These are phyloP conservation scores for Brachionus plicatilis DNA, from an alignment of 1,140 invertebrate genomes.

Conservation along the genomic window DNA sequence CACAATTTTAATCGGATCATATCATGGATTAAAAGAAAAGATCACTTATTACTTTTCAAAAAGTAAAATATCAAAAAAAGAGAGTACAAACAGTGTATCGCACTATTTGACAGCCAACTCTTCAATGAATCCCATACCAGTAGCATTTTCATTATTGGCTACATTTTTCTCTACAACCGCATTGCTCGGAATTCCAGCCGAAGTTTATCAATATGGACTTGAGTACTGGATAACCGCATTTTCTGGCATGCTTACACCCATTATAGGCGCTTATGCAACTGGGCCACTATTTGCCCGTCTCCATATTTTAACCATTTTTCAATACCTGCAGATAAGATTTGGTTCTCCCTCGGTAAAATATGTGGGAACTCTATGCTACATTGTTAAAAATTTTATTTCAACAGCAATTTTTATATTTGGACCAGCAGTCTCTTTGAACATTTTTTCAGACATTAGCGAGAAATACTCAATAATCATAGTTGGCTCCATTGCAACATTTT, in stretches of 20 bases:
- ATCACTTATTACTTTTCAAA: neutral
- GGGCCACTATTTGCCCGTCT: neutral
- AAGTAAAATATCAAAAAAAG: neutral
- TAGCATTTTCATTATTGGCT: constrained; percentile 79
- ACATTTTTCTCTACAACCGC: constrained; percentile 91
- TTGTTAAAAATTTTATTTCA: constrained; percentile 65
- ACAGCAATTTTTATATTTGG: constrained; percentile 87
- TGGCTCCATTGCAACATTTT: constrained; percentile 67
- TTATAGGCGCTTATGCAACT: neutral
- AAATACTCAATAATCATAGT: constrained; percentile 71
- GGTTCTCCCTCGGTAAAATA: constrained; percentile 40
- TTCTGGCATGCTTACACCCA: neutral
- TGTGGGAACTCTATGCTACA: constrained; percentile 45
- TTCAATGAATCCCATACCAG: constrained; percentile 62
- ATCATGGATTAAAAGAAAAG: neutral
- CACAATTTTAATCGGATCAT: constrained; percentile 15
- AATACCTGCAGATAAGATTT: neutral
- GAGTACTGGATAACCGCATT: constrained; percentile 63
- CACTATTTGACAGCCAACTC: constrained; percentile 30
- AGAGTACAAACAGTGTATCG: neutral
- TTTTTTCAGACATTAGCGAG: constrained; percentile 73
- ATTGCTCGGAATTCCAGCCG: constrained; percentile 64
- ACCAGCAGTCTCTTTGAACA: constrained; percentile 79
- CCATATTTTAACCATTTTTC: neutral
- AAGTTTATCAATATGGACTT: constrained; percentile 62